Evolutionary conservation across 2,888 invertebrate species (phyloP).

Genomic region (Eugnorisma glareosa): DNA sequence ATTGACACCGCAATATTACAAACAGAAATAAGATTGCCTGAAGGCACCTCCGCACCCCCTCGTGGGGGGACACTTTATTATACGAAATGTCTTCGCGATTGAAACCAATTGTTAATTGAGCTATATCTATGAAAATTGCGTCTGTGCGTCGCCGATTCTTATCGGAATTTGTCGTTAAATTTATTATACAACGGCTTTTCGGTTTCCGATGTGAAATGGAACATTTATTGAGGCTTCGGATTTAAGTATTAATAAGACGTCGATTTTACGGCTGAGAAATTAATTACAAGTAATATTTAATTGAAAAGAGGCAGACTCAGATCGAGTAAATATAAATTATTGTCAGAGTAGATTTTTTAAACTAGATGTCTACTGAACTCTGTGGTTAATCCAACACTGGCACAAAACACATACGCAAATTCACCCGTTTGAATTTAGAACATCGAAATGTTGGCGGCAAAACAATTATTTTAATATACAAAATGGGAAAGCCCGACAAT

Average conservation of each 20-base stretch:
- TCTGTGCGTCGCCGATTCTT: constrained; percentile 87
- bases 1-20: constrained; percentile 91
- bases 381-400: constrained; percentile 41
- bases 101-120: constrained; percentile 91
- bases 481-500: constrained; percentile 83
- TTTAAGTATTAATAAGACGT: constrained; percentile 75
- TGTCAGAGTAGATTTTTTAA: not conserved
- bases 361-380: not conserved
- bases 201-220: constrained; percentile 80
- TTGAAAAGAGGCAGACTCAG: constrained; percentile 24
- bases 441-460: constrained; percentile 70
- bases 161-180: constrained; percentile 89
- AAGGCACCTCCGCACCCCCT: constrained; percentile 82
- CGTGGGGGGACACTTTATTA: constrained; percentile 86
- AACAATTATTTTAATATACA: constrained; percentile 81
- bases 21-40: constrained; percentile 90
- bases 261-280: constrained; percentile 63
- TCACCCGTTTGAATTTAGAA: constrained; percentile 65
- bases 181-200: constrained; percentile 84
- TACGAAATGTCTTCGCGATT: constrained; percentile 89
- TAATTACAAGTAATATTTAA: constrained; percentile 65
- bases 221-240: constrained; percentile 77
- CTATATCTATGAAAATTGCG: constrained; percentile 90
- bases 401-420: constrained; percentile 54
- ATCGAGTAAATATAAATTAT: constrained; percentile 2